phyloP scores from a whole-genome alignment of 2,888 invertebrate genomes.

The Drosophila paramelanica region DNA sequence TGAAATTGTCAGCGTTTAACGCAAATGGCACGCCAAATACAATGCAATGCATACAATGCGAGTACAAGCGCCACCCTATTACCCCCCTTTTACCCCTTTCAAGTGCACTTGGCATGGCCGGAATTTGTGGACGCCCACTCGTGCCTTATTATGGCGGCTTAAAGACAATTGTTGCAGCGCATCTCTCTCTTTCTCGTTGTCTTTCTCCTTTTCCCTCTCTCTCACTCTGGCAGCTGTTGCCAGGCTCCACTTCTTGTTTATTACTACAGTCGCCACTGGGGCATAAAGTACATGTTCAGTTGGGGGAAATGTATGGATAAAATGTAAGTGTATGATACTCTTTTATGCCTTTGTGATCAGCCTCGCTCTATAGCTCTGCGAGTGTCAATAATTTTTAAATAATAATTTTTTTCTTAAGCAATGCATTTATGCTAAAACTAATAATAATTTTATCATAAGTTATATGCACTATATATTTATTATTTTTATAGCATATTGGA shows the following conservation, averaged over 20 bases:
- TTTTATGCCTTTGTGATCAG: too few species aligned
- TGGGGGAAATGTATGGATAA: background rate
- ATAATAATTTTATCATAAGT: too few species aligned
- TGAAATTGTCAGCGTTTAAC: constrained; percentile 66
- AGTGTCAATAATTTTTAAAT: too few species aligned
- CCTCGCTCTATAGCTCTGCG: too few species aligned
- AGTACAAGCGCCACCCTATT: constrained; percentile 4
- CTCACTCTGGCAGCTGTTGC: constrained; percentile 5
- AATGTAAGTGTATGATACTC: background rate
- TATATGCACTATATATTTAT: too few species aligned
- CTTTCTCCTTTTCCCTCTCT: background rate
- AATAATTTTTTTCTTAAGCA: too few species aligned
- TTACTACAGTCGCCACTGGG: constrained; percentile 4
- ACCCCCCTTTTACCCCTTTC: background rate
- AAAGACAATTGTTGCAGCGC: constrained; percentile 48
- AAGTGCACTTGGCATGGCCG: constrained; percentile 8
- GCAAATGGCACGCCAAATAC: constrained; percentile 55
- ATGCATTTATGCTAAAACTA: too few species aligned
- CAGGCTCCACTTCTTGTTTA: constrained; percentile 18
- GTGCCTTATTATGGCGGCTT: constrained; percentile 43
- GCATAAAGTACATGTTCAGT: constrained; percentile 3
- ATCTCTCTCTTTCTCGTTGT: background rate
- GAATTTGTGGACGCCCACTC: constrained; percentile 27
- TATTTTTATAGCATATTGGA: too few species aligned
- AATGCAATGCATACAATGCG: constrained; percentile 56